Evolutionary conservation across 2,113 vertebrate species (phyloP), one percentile per base, ranked within the genome.

Genomic region (Camelus dromedarius): DNA sequence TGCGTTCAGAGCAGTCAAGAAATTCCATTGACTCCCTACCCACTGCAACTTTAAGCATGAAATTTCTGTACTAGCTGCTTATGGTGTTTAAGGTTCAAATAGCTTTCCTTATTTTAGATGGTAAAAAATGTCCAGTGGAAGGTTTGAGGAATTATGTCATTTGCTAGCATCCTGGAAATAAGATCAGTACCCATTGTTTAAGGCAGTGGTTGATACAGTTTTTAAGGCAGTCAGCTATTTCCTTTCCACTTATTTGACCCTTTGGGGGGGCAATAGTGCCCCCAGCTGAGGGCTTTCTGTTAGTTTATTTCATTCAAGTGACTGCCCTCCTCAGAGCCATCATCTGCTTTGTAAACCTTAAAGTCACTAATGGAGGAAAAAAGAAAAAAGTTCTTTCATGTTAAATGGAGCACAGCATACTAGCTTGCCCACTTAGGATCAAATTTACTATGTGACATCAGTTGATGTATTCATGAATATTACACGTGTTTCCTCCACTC

Each of bases 1-100:
- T 93, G 56, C 75, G 97, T 98, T 97, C 95, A 94, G 96, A 98
- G 83, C 56, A 97, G 79, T 81, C 79, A 97, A 89, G 66, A 92
- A 75, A 64, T 18, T 60, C 52, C 75, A 46, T 7, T 88, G 84
- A 67, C 66, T 48, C 5, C 92, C 66, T 80, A 19, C 56, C 42
- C n/a, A 69, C 9, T 56, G 32, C 50, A 87, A 66, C 91, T 97
- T 58, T 35, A 52, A 56, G 64, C 50, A 96, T 97, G 50, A 30
- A 24, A 19, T 50, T 90, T 96, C 26, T 97, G 26, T 73, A 84
- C 60, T 52, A 85, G 60, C 35, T 76, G 96, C 28, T 73, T 54
- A 46, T 18, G 42, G 13, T 81, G 54, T 87, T 79, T 92, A 89
- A 42, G 19, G 15, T 93, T 91, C 8, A 54, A 69, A 58, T 87